Base-by-base conservation (phyloP, 2,888 invertebrate species). In the Rhyacophila evoluta region DNA sequence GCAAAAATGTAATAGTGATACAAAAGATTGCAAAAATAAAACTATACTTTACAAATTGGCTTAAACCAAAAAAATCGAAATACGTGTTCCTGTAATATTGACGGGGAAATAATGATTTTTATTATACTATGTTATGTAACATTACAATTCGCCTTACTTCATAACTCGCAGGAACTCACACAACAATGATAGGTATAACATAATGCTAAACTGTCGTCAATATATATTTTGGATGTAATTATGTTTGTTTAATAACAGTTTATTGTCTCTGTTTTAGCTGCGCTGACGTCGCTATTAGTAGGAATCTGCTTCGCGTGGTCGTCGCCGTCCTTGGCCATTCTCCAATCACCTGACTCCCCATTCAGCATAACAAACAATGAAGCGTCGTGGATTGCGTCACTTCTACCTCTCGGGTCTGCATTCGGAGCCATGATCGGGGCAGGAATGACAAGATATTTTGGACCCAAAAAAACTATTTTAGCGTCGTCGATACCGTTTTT, bases 221-320 rank as follows among this genome's bases (percentile, higher is more conserved):
- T n/a, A n/a, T n/a, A n/a, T n/a, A n/a, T n/a, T n/a, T n/a, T n/a
- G n/a, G n/a, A n/a, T n/a, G n/a, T n/a, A n/a, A n/a, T n/a, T n/a
- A n/a, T n/a, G n/a, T 72, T 72, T 33, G 6, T 33, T 33, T 6
- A 33, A 33, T 33, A 33, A 33, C 29, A 33, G 6, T 33, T 4
- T 4, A 33, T 33, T 33, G 6, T 33, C 6, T 33, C 29, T 79
- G 4, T 74, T 81, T 81, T 73, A 83, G 83, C 80, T 25, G 77
- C 80, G 11, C 37, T 83, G 19, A 74, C 78, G n/a, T 71, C 79
- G 11, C 79, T 83, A 55, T 75, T 74, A 6, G 74, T 85, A 3
- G 87, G 87, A 6, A 84, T 85, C 3, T 86, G 86, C 80, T 86
- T 87, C 77, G 86, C 86, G 8, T 87, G 87, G 87, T 86, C 87